Base-by-base conservation (phyloP, 2,888 invertebrate species). In the Hemistola chrysoprasaria region DNA sequence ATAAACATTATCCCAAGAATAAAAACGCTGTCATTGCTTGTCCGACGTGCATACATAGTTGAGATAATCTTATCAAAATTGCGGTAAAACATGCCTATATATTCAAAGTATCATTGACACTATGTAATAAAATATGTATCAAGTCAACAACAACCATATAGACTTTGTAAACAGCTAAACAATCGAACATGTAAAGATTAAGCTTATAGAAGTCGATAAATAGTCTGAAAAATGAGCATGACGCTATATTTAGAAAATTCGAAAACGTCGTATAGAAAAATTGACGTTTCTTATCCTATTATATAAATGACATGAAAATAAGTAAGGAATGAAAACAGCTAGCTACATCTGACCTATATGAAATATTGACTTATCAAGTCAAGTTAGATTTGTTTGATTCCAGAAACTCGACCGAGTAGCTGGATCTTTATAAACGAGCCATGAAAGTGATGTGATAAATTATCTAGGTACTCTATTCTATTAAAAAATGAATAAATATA, bases 101-200 rank as follows among this genome's bases (percentile, higher is more conserved):
- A n/a, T n/a, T n/a, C n/a, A n/a, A n/a, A n/a, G n/a, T n/a, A n/a
- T n/a, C n/a, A n/a, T n/a, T n/a, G n/a, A n/a, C n/a, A n/a, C n/a
- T 71, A 75, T 77, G 71, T 79, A 73, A 77, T 84, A 84, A 82
- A 85, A 85, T 85, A 84, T 79, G 46, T 65, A 77, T 61, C 59
- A 83, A 79, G 77, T 61, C 59, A 83, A 79, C 75, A 68, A 66
- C 77, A 85, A 85, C 83, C 78, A 66, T 80, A 85, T 87, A 87
- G 76, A 87, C 78, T 87, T 84, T 86, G 72, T 77, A 76, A 74
- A 78, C 64, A 74, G 67, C 77, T 78, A 86, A 78, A 78, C 74
- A 73, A 71, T 73, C 50, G 59, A 67, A 70, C 63, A 60, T 58
- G 65, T 64, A 63, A 57, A 72, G 65, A 64, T 67, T 68, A 71